Evolutionary conservation across 2,888 invertebrate species (phyloP).

Genomic region (Xanthia icteritia): DNA sequence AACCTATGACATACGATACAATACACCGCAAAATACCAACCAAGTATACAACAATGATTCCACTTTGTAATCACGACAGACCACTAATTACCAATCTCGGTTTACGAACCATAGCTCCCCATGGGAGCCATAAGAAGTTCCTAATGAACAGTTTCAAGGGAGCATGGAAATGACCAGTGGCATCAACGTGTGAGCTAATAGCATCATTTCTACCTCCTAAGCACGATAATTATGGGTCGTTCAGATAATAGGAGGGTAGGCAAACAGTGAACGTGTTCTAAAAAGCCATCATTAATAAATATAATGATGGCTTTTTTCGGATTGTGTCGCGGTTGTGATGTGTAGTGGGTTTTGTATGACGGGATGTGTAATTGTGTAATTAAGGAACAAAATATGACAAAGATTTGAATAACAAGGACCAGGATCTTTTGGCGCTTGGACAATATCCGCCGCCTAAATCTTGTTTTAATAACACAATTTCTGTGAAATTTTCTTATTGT

Average conservation of each 20-base stretch:
- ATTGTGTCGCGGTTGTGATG: background rate
- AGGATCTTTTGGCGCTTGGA: background rate
- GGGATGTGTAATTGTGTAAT: background rate
- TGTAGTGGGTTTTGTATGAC: constrained; percentile 4
- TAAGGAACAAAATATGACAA: background rate
- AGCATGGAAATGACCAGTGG: constrained; percentile 21
- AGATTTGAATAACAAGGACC: background rate
- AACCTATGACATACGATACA: background rate
- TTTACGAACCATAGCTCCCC: constrained; percentile 13
- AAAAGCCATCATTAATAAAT: constrained; percentile 7
- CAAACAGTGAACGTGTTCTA: background rate
- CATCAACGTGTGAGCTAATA: constrained; percentile 51
- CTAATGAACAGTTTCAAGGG: constrained; percentile 38
- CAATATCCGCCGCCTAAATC: background rate
- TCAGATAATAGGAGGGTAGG: constrained; percentile 27
- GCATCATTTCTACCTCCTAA: constrained; percentile 48
- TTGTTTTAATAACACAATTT: background rate
- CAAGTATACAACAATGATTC: constrained; percentile 13
- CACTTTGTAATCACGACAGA: background rate
- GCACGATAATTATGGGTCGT: constrained; percentile 54
- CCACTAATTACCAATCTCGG: constrained; percentile 32
- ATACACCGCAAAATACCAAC: background rate
- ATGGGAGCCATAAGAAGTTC: constrained; percentile 46
- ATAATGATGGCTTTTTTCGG: constrained; percentile 18
- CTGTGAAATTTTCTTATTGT: no score